Base-by-base conservation (phyloP, 2,113 vertebrate genomes). In the Progne subis region DNA sequence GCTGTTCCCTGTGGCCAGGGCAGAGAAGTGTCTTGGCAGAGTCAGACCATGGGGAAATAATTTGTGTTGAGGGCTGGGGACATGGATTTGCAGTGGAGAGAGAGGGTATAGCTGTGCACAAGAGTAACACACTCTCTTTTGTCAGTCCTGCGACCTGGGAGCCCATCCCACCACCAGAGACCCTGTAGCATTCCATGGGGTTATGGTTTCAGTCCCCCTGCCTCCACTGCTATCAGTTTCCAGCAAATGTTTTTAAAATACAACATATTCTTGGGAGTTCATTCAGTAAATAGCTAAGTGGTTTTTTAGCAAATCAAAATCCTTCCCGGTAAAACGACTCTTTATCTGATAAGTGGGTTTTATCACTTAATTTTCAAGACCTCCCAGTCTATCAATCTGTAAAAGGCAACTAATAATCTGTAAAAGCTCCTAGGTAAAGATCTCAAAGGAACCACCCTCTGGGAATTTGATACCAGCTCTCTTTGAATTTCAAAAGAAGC, bases 361-460 rank as follows among this genome's bases (percentile, higher is more conserved):
- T 55, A 85, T 91, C 82, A 75, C 76, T 81, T 86, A 75, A 84
- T 95, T 95, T 95, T 83, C 95, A 83, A 81, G 82, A 93, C 92
- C 79, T 95, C 82, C 68, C 79, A 63, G 85, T 74, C 92, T 90
- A 86, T 95, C 78, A 88, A 37, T 76, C 94, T 82, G 91, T 91
- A 92, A 92, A 96, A 95, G 92, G 84, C 91, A 82, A 50, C 94
- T 94, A 96, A 95, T 92, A 90, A 87, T 93, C 90, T 90, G 92
- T 95, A 92, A 96, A 95, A 92, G 86, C 82, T 90, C n/a, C 72
- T 64, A 67, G 59, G 88, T 90, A 92, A 82, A 92, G 83, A 83
- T 88, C 89, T 86, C 60, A 92, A 86, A 79, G 79, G 67, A 91
- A 65, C 90, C 41, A 92, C 86, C 64, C 80, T 83, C 18, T 6